Evolutionary conservation across 2,113 vertebrate genomes (phyloP).

Genomic region (Gasterosteus nipponicus): DNA sequence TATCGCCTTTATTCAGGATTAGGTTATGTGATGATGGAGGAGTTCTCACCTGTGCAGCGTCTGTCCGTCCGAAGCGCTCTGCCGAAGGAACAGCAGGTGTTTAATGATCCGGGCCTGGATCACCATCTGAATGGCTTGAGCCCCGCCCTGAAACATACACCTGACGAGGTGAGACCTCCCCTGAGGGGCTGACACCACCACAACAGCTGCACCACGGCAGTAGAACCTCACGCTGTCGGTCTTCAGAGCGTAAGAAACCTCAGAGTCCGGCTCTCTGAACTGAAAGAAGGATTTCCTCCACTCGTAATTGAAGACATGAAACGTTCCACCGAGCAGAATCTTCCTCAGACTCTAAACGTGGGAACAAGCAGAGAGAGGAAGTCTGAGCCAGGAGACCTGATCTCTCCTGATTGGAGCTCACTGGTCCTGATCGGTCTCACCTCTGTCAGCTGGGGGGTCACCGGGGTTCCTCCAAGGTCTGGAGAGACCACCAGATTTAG

Average conservation of each 20-base stretch:
- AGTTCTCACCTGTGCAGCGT: constrained; percentile 78
- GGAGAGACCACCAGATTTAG: constrained; percentile 62
- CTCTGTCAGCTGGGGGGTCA: constrained; percentile 78
- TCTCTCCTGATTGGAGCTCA: no score
- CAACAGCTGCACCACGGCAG: neutral
- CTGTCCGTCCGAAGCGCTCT: constrained; percentile 47
- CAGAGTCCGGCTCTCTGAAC: constrained; percentile 78
- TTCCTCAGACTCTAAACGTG: constrained; percentile 79
- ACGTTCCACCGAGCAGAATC: constrained; percentile 81
- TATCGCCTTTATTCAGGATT: neutral
- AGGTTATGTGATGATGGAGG: neutral
- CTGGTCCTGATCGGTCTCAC: constrained; percentile 73
- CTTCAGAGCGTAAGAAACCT: constrained; percentile 83
- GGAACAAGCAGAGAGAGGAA: neutral
- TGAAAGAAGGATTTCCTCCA: constrained; percentile 84
- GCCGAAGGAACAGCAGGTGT: constrained; percentile 81
- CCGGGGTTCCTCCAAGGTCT: constrained; percentile 65
- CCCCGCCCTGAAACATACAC: constrained; percentile 80
- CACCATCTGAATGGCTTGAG: constrained; percentile 83
- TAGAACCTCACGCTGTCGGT: constrained; percentile 77
- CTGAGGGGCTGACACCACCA: neutral
- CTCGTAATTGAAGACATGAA: constrained; percentile 77
- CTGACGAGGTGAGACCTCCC: neutral
- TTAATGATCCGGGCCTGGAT: constrained; percentile 86
- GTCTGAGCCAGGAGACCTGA: neutral